phyloP scores from a whole-genome alignment of 2,113 vertebrate genomes.

The Macquaria ambigua region DNA sequence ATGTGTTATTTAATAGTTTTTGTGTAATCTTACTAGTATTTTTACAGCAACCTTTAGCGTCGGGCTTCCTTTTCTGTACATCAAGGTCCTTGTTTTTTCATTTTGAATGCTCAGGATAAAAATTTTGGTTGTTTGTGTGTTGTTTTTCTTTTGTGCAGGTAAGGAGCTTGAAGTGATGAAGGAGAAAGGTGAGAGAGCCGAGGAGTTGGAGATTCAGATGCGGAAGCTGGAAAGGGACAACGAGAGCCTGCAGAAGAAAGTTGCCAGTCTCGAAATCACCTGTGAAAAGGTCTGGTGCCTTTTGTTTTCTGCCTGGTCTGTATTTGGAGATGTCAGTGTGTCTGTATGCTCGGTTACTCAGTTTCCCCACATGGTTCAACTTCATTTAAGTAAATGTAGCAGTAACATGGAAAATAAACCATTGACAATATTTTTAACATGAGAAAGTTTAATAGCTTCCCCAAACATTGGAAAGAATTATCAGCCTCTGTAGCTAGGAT shows the following conservation, averaged over 20 bases:
- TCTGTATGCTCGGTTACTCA: not conserved
- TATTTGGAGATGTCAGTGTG: not conserved
- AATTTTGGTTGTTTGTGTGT: not conserved
- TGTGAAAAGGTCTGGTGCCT: slow-evolving; percentile 88
- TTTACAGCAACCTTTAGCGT: not conserved
- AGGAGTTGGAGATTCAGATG: slow-evolving; percentile 92
- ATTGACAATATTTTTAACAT: not conserved
- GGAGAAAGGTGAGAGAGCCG: slow-evolving; percentile 93
- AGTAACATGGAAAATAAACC: not conserved
- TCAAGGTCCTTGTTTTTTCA: not conserved
- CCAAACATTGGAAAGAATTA: too few relatives aligned
- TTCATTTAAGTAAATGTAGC: not conserved
- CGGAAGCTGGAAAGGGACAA: slow-evolving; percentile 93
- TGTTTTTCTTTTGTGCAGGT: slow-evolving; percentile 55
- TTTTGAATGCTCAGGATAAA: not conserved
- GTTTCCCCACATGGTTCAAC: not conserved
- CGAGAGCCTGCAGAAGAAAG: slow-evolving; percentile 93
- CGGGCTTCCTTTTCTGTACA: not conserved
- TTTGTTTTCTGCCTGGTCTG: not conserved
- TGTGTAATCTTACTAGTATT: not conserved
- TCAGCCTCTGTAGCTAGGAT: not conserved
- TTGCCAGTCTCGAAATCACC: slow-evolving; percentile 92
- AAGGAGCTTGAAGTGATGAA: slow-evolving; percentile 94
- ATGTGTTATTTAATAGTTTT: not conserved
- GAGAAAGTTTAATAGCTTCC: not conserved